These are phyloP conservation scores for Arge pagana DNA, from an alignment of 2,888 invertebrate species.

Conservation along the genomic window DNA sequence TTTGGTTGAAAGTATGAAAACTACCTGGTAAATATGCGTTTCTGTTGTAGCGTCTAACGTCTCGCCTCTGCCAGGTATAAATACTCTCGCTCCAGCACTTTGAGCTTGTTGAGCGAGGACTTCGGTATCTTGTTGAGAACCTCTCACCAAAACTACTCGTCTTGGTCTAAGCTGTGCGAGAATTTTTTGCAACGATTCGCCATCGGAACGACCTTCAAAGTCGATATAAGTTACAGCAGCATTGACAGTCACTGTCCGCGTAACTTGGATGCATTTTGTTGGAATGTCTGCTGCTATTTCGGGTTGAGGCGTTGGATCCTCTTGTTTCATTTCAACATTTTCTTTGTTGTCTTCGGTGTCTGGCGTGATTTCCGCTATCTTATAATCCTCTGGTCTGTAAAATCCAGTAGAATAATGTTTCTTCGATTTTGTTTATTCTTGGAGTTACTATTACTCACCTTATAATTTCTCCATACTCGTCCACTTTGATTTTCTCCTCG, in stretches of 20 bases:
- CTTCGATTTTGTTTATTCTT: too few relatives aligned
- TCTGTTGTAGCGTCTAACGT: constrained; percentile 95
- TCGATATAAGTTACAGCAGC: constrained; percentile 94
- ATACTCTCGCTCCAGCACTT: constrained; percentile 75
- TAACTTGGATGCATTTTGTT: constrained; percentile 82
- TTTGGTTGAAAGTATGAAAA: constrained; percentile 4
- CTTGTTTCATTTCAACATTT: constrained; percentile 67
- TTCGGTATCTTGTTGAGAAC: constrained; percentile 70
- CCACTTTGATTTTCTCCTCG: constrained; percentile 88
- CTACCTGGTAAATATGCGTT: constrained; percentile 95
- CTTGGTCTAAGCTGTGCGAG: constrained; percentile 69
- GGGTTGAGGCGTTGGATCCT: constrained; percentile 61
- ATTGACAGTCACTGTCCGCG: constrained; percentile 76
- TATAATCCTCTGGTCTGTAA: constrained; percentile 83
- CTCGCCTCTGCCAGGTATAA: constrained; percentile 82
- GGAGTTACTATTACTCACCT: constrained; percentile 56
- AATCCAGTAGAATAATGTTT: constrained; percentile 4
- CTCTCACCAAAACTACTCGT: constrained; percentile 74
- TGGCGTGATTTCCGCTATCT: constrained; percentile 72
- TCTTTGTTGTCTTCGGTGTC: constrained; percentile 75
- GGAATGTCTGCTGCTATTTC: constrained; percentile 74
- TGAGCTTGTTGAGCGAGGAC: constrained; percentile 72
- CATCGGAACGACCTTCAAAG: constrained; percentile 92
- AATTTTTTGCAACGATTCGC: constrained; percentile 77
- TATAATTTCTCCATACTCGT: constrained; percentile 97